Evolutionary conservation across 2,888 invertebrate genomes (phyloP), one percentile per base, ranked within the genome.

Genomic region (Hypsopygia costalis): DNA sequence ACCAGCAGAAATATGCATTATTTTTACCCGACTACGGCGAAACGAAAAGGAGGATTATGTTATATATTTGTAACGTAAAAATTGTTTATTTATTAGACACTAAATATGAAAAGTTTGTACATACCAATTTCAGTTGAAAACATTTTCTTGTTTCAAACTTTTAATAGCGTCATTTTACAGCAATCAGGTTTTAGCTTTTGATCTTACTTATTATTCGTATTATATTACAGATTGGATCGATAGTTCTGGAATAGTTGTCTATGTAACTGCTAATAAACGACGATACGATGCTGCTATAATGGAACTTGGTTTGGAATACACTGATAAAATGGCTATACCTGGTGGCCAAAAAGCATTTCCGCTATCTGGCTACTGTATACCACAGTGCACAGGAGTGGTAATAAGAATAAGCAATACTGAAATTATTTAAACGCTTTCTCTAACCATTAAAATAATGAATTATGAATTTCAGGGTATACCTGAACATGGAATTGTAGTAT

Each of bases 311-410:
- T 86, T 99, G 33, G 98, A 99, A 69, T 99, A 99, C 69, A 96
- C 96, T 0, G 97, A 98, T 80, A 98, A 98, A 89, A 98, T 98
- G 96, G 98, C 97, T 0, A 97, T 99, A 48, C 99, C 99, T 0
- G 98, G 97, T 0, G 87, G 91, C 1, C 94, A 95, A 65, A 83
- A 91, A 36, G 89, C 90, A 1, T 99, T 98, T 79, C 90, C 93
- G 0, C 77, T 99, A 20, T 93, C 94, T 11, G 99, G 97, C 1
- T 95, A 97, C 72, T 99, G 99, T 68, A 93, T 96, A 39, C 92
- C 96, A 1, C 96, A 98, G 65, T 99, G 99, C 73, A 99, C 99
- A 0, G 92, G 94, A 43, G 93, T 95, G 70, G 97, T 96, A 83
- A 85, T 40, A 42, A 31, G 11, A 25, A 20, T 22, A 25, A 16